These are phyloP conservation scores for Phengaris arion DNA, from an alignment of 2,888 invertebrate genomes.

Conservation along the genomic window DNA sequence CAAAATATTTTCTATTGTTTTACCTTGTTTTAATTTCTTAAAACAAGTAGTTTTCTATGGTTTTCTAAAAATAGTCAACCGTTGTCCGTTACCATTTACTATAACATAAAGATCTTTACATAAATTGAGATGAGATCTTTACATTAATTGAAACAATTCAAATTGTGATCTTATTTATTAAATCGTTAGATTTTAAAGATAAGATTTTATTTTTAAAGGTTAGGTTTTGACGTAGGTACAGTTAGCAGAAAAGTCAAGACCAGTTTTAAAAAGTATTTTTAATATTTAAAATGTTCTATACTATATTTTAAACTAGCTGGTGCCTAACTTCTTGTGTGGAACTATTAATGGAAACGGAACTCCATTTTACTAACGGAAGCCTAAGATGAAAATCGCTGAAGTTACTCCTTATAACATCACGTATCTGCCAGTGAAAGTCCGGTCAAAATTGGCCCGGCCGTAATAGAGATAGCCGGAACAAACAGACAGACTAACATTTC, in stretches of 20 bases:
- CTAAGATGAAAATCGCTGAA: too few relatives aligned
- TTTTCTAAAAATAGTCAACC: background rate
- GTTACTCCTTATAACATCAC: too few relatives aligned
- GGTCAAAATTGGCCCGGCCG: too few relatives aligned
- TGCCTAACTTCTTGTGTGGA: too few relatives aligned
- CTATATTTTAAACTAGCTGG: too few relatives aligned
- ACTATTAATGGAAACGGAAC: too few relatives aligned
- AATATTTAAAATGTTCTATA: too few relatives aligned
- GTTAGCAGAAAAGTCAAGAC: background rate
- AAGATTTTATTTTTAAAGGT: background rate
- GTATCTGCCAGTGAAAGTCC: too few relatives aligned
- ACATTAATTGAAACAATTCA: background rate
- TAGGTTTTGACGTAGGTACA: background rate
- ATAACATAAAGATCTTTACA: background rate
- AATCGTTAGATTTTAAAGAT: background rate
- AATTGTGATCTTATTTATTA: background rate
- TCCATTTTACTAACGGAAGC: too few relatives aligned
- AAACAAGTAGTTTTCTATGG: background rate
- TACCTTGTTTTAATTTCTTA: background rate
- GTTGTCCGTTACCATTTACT: background rate
- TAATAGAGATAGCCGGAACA: too few relatives aligned
- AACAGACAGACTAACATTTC: too few relatives aligned
- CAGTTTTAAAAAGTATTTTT: background rate
- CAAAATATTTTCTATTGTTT: background rate
- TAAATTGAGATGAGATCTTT: background rate